Evolutionary conservation across 2,113 vertebrate species (phyloP).

Genomic region (Vicugna pacos): DNA sequence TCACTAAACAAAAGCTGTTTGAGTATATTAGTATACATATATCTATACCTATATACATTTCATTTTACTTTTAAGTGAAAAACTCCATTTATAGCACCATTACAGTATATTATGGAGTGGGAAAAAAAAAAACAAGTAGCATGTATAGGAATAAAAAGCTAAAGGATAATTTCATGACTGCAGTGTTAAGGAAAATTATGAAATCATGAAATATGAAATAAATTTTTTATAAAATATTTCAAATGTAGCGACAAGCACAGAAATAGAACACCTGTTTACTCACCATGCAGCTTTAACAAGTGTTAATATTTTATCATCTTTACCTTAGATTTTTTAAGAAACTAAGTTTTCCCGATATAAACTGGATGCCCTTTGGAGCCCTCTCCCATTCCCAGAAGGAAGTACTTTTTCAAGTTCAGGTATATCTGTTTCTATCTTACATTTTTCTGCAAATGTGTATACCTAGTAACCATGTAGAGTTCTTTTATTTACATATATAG

Average conservation of each 20-base stretch:
- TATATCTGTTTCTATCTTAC: neutral
- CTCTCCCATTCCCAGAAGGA: neutral
- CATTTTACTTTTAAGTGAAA: neutral
- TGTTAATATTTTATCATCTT: neutral
- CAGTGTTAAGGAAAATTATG: neutral
- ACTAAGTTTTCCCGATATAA: neutral
- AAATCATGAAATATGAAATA: neutral
- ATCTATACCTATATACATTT: neutral
- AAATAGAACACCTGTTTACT: neutral
- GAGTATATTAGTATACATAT: neutral
- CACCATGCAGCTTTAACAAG: neutral
- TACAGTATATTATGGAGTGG: neutral
- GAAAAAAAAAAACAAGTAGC: neutral
- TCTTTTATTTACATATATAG: neutral
- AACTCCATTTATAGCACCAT: neutral
- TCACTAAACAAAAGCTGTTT: neutral
- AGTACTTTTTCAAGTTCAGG: neutral
- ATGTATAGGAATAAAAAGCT: neutral
- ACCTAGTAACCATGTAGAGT: neutral
- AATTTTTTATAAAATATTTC: neutral
- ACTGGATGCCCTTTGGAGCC: neutral
- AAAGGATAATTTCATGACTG: neutral
- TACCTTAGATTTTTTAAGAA: slow-evolving; percentile 26
- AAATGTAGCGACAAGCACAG: neutral
- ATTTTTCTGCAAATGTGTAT: neutral